These are phyloP conservation scores for Todiramphus saurophagus DNA, from an alignment of 2,113 vertebrate genomes.

Conservation along the genomic window DNA sequence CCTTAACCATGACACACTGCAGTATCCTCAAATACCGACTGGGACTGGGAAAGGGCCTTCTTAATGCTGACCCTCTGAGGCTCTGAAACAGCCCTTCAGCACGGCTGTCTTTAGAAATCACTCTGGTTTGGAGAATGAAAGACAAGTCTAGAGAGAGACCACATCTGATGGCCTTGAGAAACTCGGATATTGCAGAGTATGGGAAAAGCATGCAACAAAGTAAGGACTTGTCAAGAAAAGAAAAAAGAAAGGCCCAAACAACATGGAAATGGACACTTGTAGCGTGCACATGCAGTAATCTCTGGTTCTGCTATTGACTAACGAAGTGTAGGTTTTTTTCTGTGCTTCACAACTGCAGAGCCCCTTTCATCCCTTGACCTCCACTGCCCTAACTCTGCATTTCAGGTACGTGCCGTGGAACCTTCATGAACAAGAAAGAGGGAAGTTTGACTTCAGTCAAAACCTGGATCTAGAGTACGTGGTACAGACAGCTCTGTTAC, in stretches of 20 bases:
- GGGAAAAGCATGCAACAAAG: neutral
- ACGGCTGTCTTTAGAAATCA: neutral
- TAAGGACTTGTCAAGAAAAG: neutral
- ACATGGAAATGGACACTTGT: neutral
- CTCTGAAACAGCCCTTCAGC: neutral
- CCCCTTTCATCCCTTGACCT: neutral
- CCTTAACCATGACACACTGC: neutral
- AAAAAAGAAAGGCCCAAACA: neutral
- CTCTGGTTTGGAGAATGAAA: neutral
- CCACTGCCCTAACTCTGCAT: neutral
- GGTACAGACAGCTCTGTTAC: neutral
- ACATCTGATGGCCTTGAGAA: neutral
- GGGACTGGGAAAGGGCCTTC: neutral
- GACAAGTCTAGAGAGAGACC: neutral
- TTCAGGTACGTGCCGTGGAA: slow-evolving; percentile 90
- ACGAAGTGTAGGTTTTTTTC: neutral
- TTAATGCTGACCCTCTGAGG: neutral
- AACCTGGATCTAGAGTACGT: slow-evolving; percentile 89
- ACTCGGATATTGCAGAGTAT: neutral
- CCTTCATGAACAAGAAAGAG: slow-evolving; percentile 87
- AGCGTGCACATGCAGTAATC: no score
- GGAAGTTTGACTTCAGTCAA: slow-evolving; percentile 83
- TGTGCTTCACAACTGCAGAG: neutral
- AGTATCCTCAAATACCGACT: neutral
- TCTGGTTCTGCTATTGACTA: neutral